Base-by-base conservation (phyloP, 1,140 invertebrate species). In the Halesus radiatus region DNA sequence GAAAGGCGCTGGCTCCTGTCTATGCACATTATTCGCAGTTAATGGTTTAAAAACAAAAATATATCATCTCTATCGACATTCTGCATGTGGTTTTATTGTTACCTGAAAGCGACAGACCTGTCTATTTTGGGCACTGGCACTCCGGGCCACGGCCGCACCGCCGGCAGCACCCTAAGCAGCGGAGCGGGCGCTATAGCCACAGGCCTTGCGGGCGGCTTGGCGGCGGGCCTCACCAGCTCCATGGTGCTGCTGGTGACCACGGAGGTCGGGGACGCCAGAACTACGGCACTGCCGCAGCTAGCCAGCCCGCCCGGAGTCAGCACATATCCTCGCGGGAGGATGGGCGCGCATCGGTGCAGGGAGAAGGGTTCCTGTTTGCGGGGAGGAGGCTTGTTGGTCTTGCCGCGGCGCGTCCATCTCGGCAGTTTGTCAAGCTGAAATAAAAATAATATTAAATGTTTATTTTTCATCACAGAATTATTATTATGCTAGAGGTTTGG, bases 381-480 rank as follows among this genome's bases (percentile, higher is more conserved):
- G 18, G 26, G 37, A 29, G 62, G 26, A 6, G 68, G 18, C 22
- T 53, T 72, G 45, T n/a, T 52, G 26, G 1, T 32, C 62, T 53
- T 72, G 20, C 70, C 54, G 15, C 78, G 53, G 1, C 73, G 54
- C 0, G 16, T 75, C 79, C 79, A 80, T 23, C 32, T 56, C 5
- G 79, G 79, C 16, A 80, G 26, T 20, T 68, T 76, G 50, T 76
- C 60, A 45, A 80, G 16, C 79, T 80, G 22, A 45, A 45, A 13
- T 45, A 0, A 45, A 13, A 37, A 37, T 8, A 37, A 6, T 8
- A 7, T 37, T 7, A 8, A 37, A 6, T 37, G 3, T 37, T 37
- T 37, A 7, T 4, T 1, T 37, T 4, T 37, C 1, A 37, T 37
- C 32, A 8, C 7, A 8, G n/a, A 70, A 70, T n/a, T n/a, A n/a